Evolutionary conservation across 1,140 invertebrate species (phyloP).

Genomic region (Meteorus sp.): DNA sequence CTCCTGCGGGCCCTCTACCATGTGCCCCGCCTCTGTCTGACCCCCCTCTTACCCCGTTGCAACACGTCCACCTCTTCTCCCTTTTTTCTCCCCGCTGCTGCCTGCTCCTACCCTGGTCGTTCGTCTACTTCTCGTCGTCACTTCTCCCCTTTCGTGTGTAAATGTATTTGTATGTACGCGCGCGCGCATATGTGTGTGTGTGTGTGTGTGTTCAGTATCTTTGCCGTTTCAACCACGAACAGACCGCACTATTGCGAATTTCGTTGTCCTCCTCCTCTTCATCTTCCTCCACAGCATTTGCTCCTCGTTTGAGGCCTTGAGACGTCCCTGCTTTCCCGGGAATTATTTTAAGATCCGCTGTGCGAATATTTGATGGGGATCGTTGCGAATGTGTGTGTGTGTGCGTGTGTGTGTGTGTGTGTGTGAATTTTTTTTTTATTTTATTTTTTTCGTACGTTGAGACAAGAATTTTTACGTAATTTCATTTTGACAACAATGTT

Average conservation of each 20-base stretch:
- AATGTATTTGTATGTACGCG: too few relatives aligned
- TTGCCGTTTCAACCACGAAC: conserved; percentile 36
- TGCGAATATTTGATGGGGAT: too few relatives aligned
- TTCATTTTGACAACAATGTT: too few relatives aligned
- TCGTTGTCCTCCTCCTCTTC: conserved; percentile 17
- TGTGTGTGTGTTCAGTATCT: conserved; percentile 16
- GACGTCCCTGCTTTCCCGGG: conserved; percentile 21
- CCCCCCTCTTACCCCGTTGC: conserved; percentile 20
- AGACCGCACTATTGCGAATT: conserved; percentile 15
- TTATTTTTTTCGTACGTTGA: background rate
- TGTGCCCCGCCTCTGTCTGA: conserved; percentile 49
- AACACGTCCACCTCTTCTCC: conserved; percentile 25
- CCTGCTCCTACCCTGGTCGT: conserved; percentile 15
- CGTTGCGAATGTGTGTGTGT: too few relatives aligned
- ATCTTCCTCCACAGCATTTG: too few relatives aligned
- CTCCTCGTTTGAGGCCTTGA: conserved; percentile 28
- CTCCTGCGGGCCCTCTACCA: conserved; percentile 39
- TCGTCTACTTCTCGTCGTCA: too few relatives aligned
- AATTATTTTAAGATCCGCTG: conserved; percentile 25
- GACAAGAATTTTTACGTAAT: background rate
- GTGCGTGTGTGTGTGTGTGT: too few relatives aligned
- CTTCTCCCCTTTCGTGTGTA: too few relatives aligned
- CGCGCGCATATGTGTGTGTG: too few relatives aligned
- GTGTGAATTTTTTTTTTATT: background rate
- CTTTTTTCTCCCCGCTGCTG: conserved; percentile 12